These are phyloP conservation scores for Nixonia krombeini DNA, from an alignment of 1,140 invertebrate genomes.

Conservation along the genomic window DNA sequence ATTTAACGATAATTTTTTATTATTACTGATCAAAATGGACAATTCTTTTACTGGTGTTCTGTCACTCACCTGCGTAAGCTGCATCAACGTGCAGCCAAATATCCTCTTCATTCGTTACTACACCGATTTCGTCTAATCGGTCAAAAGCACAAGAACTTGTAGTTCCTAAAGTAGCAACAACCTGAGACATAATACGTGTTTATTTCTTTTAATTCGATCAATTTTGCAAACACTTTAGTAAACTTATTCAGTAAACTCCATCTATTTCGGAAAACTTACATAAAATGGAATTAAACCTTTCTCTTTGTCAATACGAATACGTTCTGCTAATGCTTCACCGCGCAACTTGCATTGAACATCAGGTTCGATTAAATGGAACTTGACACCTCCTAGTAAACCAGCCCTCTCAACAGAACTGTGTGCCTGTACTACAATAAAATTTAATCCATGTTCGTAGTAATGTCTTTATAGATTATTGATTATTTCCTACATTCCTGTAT, in stretches of 20 bases:
- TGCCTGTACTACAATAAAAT: slow-evolving; percentile 6
- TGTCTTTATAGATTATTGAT: too few species aligned
- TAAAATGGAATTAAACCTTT: slow-evolving; percentile 92
- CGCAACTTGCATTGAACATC: slow-evolving; percentile 85
- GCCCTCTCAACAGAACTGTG: slow-evolving; percentile 92
- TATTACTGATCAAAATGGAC: background rate
- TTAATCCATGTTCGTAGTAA: too few species aligned
- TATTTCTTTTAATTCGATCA: slow-evolving; percentile 71
- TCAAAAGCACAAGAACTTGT: slow-evolving; percentile 96
- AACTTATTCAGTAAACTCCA: slow-evolving; percentile 81
- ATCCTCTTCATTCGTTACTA: slow-evolving; percentile 81
- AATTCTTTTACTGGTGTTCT: background rate
- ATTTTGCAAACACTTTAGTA: slow-evolving; percentile 82
- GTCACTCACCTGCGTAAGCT: slow-evolving; percentile 81
- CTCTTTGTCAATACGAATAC: slow-evolving; percentile 86
- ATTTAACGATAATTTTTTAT: background rate
- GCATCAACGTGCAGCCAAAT: slow-evolving; percentile 93
- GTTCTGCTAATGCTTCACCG: slow-evolving; percentile 85
- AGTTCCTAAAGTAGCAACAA: slow-evolving; percentile 91
- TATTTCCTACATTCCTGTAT: too few species aligned
- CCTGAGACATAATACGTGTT: slow-evolving; percentile 83
- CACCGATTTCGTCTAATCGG: slow-evolving; percentile 84
- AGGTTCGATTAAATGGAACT: slow-evolving; percentile 83
- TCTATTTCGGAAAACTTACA: slow-evolving; percentile 74
- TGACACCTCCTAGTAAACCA: slow-evolving; percentile 90